Conservation (phyloP, 1,140 invertebrate genomes). For the Cotesia chilonis region DNA sequence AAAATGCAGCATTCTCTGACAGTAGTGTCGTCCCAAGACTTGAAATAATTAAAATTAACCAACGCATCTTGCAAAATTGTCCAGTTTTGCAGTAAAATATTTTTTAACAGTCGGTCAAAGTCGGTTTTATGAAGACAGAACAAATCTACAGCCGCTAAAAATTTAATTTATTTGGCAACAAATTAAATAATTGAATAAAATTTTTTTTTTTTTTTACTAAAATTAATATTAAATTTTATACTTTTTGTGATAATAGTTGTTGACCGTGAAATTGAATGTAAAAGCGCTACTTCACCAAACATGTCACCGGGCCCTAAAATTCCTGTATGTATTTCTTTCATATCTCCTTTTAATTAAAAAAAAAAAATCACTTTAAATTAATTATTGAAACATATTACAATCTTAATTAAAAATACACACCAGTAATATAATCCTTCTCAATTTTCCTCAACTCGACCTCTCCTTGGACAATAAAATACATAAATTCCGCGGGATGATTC, state of each 20-base stretch:
- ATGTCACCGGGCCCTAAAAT: constrained; percentile 64
- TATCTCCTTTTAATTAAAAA: constrained; percentile 42
- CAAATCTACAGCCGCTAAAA: constrained; percentile 66
- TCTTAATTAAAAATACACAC: constrained; percentile 35
- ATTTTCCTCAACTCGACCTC: constrained; percentile 65
- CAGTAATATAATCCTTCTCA: constrained; percentile 64
- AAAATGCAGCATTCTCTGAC: constrained; percentile 72
- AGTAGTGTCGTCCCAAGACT: constrained; percentile 67
- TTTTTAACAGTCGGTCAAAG: constrained; percentile 70
- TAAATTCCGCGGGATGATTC: constrained; percentile 64
- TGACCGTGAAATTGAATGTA: constrained; percentile 69
- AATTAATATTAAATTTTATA: constrained; percentile 45
- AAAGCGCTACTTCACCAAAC: constrained; percentile 72
- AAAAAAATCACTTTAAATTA: constrained; percentile 13
- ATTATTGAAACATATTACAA: background rate
- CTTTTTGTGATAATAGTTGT: constrained; percentile 68
- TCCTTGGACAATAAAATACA: constrained; percentile 71
- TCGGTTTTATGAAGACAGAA: constrained; percentile 65
- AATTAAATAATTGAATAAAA: background rate
- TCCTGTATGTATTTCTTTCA: constrained; percentile 44
- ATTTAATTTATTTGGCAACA: background rate
- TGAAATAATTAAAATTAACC: constrained; percentile 72
- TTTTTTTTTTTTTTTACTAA: background rate
- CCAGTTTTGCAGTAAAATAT: constrained; percentile 69
- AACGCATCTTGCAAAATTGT: constrained; percentile 69